Evolutionary conservation across 2,113 vertebrate species (phyloP).

Genomic region (Dicerorhinus sumatrensis): DNA sequence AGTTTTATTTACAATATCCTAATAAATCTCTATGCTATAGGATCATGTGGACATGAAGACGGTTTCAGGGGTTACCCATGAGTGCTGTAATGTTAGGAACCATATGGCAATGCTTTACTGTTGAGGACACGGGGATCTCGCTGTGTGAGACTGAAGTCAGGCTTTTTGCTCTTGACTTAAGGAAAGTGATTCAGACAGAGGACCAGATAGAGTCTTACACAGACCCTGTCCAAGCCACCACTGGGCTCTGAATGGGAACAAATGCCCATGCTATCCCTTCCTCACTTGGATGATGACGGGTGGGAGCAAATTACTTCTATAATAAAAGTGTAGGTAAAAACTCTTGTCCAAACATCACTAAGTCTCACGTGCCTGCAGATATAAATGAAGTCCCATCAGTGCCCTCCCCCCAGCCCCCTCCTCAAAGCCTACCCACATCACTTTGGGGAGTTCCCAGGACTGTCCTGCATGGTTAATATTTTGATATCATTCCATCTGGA

Average conservation of each 20-base stretch:
- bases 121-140: constrained; percentile 38
- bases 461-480: not conserved
- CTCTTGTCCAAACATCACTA: not conserved
- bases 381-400: not conserved
- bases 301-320: not conserved
- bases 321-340: not conserved
- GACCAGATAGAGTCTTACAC: not conserved
- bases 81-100: constrained; percentile 45
- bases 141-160: not conserved
- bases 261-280: not conserved
- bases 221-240: constrained; percentile 26
- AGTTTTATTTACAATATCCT: constrained; percentile 70
- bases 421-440: not conserved
- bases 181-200: not conserved
- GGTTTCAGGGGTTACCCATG: constrained; percentile 55
- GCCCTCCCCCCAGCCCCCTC: not conserved
- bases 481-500: not conserved
- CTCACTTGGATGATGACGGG: not conserved
- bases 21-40: constrained; percentile 51
- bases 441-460: not conserved
- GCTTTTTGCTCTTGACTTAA: not conserved
- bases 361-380: not conserved
- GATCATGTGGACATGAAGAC: constrained; percentile 25
- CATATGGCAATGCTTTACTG: constrained; percentile 41
- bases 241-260: not conserved